Conservation (phyloP, 1,140 invertebrate genomes). For the Aphis gossypii region DNA sequence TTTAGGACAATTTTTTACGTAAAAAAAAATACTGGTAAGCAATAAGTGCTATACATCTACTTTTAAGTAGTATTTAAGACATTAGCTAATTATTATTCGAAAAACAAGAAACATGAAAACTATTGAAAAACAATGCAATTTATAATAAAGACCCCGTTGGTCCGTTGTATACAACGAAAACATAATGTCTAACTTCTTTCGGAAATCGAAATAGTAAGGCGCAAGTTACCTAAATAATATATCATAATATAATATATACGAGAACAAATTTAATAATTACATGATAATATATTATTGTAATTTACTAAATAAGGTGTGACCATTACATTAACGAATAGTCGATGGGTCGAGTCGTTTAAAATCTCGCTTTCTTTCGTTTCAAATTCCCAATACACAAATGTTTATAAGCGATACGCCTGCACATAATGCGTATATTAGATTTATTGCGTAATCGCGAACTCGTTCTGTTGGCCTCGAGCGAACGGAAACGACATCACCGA, state of each 20-base stretch:
- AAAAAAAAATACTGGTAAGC: too few relatives aligned
- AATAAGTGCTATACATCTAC: not conserved
- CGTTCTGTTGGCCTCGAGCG: constrained; percentile 12
- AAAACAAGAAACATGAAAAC: not conserved
- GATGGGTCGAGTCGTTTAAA: not conserved
- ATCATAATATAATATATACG: not conserved
- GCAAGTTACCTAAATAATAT: not conserved
- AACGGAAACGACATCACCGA: not conserved
- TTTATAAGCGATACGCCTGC: not conserved
- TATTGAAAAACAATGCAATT: not conserved
- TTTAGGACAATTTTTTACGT: too few relatives aligned
- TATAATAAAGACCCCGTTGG: not conserved
- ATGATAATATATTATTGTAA: constrained; percentile 24
- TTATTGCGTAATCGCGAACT: not conserved
- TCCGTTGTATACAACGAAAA: not conserved
- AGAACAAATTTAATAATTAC: not conserved
- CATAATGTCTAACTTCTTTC: not conserved
- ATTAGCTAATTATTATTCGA: not conserved
- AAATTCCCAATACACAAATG: not conserved
- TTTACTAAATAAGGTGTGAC: not conserved
- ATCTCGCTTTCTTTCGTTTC: constrained; percentile 19
- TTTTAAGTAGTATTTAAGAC: not conserved
- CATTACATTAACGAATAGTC: not conserved
- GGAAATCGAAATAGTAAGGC: not conserved
- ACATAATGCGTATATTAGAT: not conserved